phyloP scores from a whole-genome alignment of 2,113 vertebrate genomes.

The Odontesthes bonariensis region DNA sequence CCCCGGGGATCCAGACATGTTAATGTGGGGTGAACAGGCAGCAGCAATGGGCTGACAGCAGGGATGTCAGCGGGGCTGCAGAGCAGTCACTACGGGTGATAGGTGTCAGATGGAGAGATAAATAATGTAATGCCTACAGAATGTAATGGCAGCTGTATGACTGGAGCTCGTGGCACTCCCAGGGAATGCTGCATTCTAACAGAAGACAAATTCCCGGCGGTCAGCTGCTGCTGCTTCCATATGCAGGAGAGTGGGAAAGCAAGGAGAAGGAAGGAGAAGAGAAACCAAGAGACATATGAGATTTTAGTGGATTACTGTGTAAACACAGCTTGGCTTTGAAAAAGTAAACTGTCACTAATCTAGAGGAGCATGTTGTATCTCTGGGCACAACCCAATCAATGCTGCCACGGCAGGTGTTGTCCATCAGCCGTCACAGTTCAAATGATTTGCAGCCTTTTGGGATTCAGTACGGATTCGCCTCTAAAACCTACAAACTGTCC shows the following conservation, averaged over 20 bases:
- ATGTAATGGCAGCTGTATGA: constrained; percentile 57
- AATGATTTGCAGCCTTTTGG: constrained; percentile 16
- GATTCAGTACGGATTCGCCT: constrained; percentile 24
- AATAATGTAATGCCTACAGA: constrained; percentile 65
- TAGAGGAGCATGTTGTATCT: neutral
- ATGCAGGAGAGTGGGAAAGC: neutral
- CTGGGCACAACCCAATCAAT: neutral
- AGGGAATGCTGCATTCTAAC: constrained; percentile 41
- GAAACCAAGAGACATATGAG: neutral
- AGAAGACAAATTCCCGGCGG: constrained; percentile 45
- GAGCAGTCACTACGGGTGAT: constrained; percentile 48
- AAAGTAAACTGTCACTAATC: neutral
- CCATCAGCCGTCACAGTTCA: constrained; percentile 25
- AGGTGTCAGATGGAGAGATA: constrained; percentile 63
- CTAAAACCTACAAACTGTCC: constrained; percentile 23
- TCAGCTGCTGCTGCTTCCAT: constrained; percentile 13
- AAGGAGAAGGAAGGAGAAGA: neutral
- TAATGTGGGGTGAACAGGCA: constrained; percentile 54
- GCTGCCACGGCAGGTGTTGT: constrained; percentile 4
- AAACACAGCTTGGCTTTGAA: neutral
- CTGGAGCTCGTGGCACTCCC: constrained; percentile 49
- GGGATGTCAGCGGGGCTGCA: constrained; percentile 49
- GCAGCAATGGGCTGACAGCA: constrained; percentile 40
- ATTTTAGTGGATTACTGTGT: neutral
- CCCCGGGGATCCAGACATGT: constrained; percentile 33